Evolutionary conservation across 2,113 vertebrate species (phyloP), one percentile per base, ranked within the genome.

Genomic region (Protomyctophum bolini): DNA sequence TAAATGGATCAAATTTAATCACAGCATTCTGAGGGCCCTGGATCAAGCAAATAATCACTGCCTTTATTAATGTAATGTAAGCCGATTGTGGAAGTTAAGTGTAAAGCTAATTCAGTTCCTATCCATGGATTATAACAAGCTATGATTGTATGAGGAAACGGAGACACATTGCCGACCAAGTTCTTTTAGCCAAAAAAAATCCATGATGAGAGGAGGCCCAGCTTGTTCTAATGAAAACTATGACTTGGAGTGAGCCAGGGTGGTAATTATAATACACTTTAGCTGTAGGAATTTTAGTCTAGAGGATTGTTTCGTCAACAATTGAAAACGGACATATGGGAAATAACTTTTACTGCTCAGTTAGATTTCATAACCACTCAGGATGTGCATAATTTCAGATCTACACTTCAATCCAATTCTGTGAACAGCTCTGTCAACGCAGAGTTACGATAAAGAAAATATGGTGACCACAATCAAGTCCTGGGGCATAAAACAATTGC

Each of bases 191-290:
- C 58, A 9, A n/a, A 67, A n/a, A 65, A 72, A 82, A 63, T 48
- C 77, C 21, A 21, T 21, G 21, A 72, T 58, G 62, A 58, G 12
- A n/a, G 70, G 68, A 71, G 45, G 50, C 14, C 66, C 56, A 48
- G 6, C 7, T 47, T 77, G 76, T 77, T 67, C 67, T 62, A n/a
- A 75, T 57, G 33, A 68, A 51, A 76, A 70, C 58, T 58, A 68
- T 66, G 67, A 73, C 57, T 50, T 29, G 12, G 33, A 76, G 9
- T 50, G 11, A 14, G 58, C 50, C 77, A 70, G 55, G 62, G 12
- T 58, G 5, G 33, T 3, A 66, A 66, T 48, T 63, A 48, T 49
- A 46, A 12, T 63, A n/a, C 55, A 6, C 14, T 9, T 57, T 57
- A 6, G 55, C 8, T 28, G 55, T 57, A 21, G 48, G 28, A 51